Percentiles rank a stretch among this genome's conserved stretches.
phyloP scores from a whole-genome alignment of 2,113 vertebrate genomes.

The Eudyptes chrysolophus region DNA sequence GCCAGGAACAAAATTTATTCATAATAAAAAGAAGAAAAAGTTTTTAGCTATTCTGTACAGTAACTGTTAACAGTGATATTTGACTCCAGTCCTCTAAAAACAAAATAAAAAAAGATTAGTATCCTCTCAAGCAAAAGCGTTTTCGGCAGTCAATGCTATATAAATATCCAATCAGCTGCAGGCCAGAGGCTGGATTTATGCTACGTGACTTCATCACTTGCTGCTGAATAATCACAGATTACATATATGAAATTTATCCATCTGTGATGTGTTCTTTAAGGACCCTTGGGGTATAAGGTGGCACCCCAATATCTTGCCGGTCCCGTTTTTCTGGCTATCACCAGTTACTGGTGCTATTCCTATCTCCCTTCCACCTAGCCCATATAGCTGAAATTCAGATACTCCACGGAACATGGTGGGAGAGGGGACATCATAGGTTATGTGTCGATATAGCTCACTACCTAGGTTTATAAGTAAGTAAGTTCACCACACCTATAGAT shows the following conservation, averaged over 20 bases:
- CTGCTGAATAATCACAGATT: neutral
- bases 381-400: neutral
- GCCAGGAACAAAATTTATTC: slow-evolving; percentile 30
- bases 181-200: neutral
- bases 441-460: neutral
- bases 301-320: neutral
- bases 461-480: neutral
- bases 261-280: neutral
- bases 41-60: neutral
- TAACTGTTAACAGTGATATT: neutral
- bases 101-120: slow-evolving; percentile 27
- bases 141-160: neutral
- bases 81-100: slow-evolving; percentile 16
- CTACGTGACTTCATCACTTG: neutral
- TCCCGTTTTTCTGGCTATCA: neutral
- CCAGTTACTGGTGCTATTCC: neutral
- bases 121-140: neutral
- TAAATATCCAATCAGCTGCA: neutral
- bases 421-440: fast-evolving
- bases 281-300: neutral
- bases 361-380: neutral
- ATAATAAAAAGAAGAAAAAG: slow-evolving; percentile 45
- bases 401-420: neutral
- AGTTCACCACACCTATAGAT: neutral
- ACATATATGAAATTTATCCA: neutral